Percentiles rank a stretch among this genome's conserved stretches.
Conservation (phyloP, 92 coral and sea anemone species). For the Pocillopora grandis region DNA sequence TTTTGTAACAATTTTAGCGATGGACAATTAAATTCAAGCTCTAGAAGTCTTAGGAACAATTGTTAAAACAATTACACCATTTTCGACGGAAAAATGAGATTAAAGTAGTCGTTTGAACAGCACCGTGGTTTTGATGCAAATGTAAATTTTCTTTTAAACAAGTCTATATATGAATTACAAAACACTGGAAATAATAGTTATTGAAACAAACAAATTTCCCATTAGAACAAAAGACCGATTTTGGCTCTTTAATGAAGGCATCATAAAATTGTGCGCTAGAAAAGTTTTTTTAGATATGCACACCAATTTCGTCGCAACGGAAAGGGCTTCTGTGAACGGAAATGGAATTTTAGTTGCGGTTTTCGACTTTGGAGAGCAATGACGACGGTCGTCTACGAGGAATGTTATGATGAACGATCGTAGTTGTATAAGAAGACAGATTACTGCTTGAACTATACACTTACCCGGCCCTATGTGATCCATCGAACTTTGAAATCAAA, state of each 20-base stretch:
- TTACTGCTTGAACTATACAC: neutral
- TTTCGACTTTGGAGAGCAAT: neutral
- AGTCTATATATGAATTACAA: neutral
- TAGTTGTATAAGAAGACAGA: neutral
- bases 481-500: neutral
- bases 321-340: neutral
- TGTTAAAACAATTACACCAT: neutral
- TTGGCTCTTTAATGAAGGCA: neutral
- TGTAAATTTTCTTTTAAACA: neutral
- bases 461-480: neutral
- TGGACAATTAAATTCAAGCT: neutral
- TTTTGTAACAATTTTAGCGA: slow-evolving; percentile 1
- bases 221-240: too few species aligned
- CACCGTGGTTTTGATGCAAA: neutral
- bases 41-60: neutral
- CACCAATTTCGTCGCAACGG: neutral
- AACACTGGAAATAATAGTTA: neutral
- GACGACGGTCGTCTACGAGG: neutral
- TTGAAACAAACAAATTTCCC: slow-evolving; percentile 4
- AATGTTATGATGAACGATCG: neutral
- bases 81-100: neutral
- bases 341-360: neutral
- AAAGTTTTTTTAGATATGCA: neutral
- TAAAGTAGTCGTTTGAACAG: neutral
- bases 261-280: too few species aligned